Evolutionary conservation across 2,113 vertebrate genomes (phyloP).

Genomic region (Bettongia penicillata): DNA sequence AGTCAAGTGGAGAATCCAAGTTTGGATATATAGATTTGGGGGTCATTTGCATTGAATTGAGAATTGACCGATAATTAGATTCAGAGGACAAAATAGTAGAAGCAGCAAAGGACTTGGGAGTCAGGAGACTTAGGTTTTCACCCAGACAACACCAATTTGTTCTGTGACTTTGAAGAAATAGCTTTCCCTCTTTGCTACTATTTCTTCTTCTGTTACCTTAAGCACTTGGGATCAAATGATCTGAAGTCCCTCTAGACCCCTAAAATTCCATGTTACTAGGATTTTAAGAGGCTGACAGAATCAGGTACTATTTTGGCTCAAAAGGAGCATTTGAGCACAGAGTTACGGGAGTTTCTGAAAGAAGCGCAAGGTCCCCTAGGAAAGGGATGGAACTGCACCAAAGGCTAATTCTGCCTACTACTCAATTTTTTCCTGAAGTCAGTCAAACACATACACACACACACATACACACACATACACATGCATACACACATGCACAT

Average conservation of each 20-base stretch:
- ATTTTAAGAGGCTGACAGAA: neutral
- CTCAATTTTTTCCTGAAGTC: neutral
- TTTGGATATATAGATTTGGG: neutral
- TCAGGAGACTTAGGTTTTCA: neutral
- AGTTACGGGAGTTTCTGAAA: constrained; percentile 16
- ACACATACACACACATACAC: neutral
- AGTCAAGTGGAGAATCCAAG: neutral
- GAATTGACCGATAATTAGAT: neutral
- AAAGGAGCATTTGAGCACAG: neutral
- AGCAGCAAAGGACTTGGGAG: neutral
- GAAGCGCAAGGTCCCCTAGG: neutral
- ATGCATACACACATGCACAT: neutral
- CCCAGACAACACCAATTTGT: neutral
- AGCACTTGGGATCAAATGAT: constrained; percentile 13
- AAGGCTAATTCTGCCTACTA: neutral
- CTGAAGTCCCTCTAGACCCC: constrained; percentile 30
- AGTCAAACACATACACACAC: neutral
- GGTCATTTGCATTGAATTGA: neutral
- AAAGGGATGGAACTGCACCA: neutral
- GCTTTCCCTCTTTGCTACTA: constrained; percentile 1
- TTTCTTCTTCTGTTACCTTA: constrained; percentile 12
- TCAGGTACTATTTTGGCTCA: neutral
- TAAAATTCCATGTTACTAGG: constrained; percentile 4
- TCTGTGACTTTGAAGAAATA: neutral
- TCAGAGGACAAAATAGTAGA: neutral